Base-by-base conservation (phyloP, 1,140 invertebrate genomes). In the Heliothis subflexa region DNA sequence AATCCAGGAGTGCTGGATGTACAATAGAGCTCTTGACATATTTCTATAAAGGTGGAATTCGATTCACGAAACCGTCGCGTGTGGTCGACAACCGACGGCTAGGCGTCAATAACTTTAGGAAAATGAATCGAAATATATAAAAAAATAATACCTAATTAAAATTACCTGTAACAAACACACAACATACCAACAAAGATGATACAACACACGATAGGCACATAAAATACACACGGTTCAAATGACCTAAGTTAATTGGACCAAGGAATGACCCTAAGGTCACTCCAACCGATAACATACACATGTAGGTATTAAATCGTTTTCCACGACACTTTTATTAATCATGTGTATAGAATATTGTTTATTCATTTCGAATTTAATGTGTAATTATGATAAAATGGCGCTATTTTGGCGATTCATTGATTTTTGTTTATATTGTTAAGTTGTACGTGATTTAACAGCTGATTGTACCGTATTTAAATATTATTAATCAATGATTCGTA, bases 201-300 rank as follows among this genome's bases (percentile, higher is more conserved):
- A 7, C 13, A 54, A 25, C 25, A 71, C 52, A 54, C 14, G 59
- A 62, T 68, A 55, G 52, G 59, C 57, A 72, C 28, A n/a, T 52
- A 66, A 25, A 28, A 76, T 78, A 80, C 64, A 74, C 57, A 76
- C 70, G 62, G 57, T 59, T n/a, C 54, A 49, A 14, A 12, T 84
- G 88, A 88, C 80, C 83, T 40, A 77, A 64, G 82, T 73, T 85
- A 88, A 90, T 86, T 89, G 78, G 88, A 84, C 74, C 88, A 83
- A 90, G 88, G 88, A 88, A 77, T 79, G 87, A 86, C 86, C 85
- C 81, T 64, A 33, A 75, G 80, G 83, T 73, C 78, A 84, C 21
- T n/a, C 33, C 50, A 74, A 16, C 11, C 12, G 84, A 85, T 88
- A 88, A 89, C 54, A 25, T n/a, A 9, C 18, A 71, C 78, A 77